These are phyloP conservation scores for Seriola dumerili DNA, from an alignment of 2,113 vertebrate species.

Conservation along the genomic window DNA sequence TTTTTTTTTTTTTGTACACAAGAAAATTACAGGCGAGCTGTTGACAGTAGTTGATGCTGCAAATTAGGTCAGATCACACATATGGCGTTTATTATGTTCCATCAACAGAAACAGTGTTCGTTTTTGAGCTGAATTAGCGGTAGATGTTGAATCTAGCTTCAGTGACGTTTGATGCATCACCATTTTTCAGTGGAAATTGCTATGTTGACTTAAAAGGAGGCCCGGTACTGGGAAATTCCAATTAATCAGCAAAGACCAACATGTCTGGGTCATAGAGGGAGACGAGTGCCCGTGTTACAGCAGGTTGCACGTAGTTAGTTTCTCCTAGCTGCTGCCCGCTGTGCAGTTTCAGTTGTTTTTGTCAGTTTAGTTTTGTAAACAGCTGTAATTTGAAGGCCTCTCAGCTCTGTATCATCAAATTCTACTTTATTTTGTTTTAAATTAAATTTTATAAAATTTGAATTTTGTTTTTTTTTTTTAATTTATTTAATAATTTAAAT, in stretches of 20 bases:
- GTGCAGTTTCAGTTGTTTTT: not conserved
- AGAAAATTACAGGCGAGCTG: not conserved
- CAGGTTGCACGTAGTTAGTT: constrained; percentile 9
- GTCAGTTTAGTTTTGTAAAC: not conserved
- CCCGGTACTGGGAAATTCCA: constrained; percentile 80
- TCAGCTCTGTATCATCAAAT: not conserved
- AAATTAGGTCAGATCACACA: constrained; percentile 5
- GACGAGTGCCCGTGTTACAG: constrained; percentile 4
- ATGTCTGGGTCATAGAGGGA: constrained; percentile 38
- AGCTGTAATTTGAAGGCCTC: not conserved
- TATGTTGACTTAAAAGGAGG: constrained; percentile 60
- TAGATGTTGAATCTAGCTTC: constrained; percentile 5
- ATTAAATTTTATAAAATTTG: not conserved
- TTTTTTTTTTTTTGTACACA: not conserved
- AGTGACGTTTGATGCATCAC: constrained; percentile 40
- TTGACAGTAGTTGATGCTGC: not conserved
- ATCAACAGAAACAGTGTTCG: not conserved
- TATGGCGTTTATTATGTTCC: not conserved
- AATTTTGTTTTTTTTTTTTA: not conserved
- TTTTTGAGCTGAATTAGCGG: not conserved
- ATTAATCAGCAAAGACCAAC: constrained; percentile 79
- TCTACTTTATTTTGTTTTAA: not conserved
- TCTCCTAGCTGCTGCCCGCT: not conserved
- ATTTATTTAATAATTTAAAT: not conserved
- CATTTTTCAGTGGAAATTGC: constrained; percentile 57